Base-by-base conservation (phyloP, 2,888 invertebrate species). In the Pimpla rufipes region DNA sequence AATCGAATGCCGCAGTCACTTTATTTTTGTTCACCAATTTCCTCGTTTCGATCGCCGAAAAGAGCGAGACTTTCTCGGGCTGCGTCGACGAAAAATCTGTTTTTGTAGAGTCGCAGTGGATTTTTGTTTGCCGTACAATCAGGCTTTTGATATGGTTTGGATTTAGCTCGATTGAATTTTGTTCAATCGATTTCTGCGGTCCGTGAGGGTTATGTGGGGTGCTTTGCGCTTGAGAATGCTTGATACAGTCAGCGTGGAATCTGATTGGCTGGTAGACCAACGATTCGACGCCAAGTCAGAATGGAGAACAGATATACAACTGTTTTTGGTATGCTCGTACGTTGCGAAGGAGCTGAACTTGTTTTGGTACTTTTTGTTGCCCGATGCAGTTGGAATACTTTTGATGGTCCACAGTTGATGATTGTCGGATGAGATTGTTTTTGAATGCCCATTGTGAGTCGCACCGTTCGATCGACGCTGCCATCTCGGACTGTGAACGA, bases 261-360 rank as follows among this genome's bases (percentile, higher is more conserved):
- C 59, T 64, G n/a, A 71, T 80, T 83, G 86, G 78, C 75, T 86
- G 83, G n/a, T 71, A 45, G 77, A 52, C 80, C 85, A 82, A 81
- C 62, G 64, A 75, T 74, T 78, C 77, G 55, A 57, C 13, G 40
- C 68, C 74, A 78, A 68, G 78, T 71, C 50, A 16, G 57, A 78
- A 66, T 76, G 10, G 23, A 75, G 29, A 59, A 71, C 37, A 13
- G 18, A 50, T 67, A 47, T 74, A 37, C 45, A 50, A 52, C 45
- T 71, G 37, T 79, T 79, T 66, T 79, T 23, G 37, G 4, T 71
- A 68, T 37, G 71, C 83, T 79, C 79, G 55, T 67, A n/a, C 29
- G 71, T 50, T 42, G 42, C 62, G 70, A 81, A 67, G 45, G 80
- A 77, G 83, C 68, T 45, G 45, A 42, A 82, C 74, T 66, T 75